Conservation (phyloP, 2,888 invertebrate species). For the Fragum whitleyi region DNA sequence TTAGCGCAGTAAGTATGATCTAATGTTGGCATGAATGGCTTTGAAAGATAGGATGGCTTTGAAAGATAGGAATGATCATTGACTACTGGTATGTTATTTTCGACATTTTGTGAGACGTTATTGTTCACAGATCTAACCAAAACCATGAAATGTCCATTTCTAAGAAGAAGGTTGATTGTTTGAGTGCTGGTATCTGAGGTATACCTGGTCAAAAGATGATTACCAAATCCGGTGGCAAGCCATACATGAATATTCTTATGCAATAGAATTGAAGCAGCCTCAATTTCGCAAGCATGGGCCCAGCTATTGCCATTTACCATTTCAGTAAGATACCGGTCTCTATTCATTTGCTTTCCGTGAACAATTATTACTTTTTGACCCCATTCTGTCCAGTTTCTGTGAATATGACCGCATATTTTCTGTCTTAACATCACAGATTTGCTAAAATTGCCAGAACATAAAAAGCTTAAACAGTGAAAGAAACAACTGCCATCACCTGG, state of each 20-base stretch:
- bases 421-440: not conserved
- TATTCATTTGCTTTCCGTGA: not conserved
- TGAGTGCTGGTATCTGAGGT: not conserved
- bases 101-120: not conserved
- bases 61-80: not conserved
- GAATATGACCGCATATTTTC: not conserved
- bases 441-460: not conserved
- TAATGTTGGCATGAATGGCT: not conserved
- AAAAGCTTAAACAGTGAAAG: not conserved
- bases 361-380: not conserved
- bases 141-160: conserved; percentile 7
- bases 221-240: conserved; percentile 1
- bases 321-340: not conserved
- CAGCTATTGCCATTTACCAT: not conserved
- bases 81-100: not conserved
- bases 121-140: not conserved
- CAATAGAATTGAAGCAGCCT: not conserved
- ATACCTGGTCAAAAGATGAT: not conserved
- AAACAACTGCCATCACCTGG: no score
- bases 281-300: conserved; percentile 6
- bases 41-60: not conserved
- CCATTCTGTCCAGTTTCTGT: not conserved
- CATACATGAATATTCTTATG: not conserved
- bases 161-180: not conserved
- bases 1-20: no score